Conservation (phyloP, 2,113 vertebrate species). For the Cardinalis cardinalis region DNA sequence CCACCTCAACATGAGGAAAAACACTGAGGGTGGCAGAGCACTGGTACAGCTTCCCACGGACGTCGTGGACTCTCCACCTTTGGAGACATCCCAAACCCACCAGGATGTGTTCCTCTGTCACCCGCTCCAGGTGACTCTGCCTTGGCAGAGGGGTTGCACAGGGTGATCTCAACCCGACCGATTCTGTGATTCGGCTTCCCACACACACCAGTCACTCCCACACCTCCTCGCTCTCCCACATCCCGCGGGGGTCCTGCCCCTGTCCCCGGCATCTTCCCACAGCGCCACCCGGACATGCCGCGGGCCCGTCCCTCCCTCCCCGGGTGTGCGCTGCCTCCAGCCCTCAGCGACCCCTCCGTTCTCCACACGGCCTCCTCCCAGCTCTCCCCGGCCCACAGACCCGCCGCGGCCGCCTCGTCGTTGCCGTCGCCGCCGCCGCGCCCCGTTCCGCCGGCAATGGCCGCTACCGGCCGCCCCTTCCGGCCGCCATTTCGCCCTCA, state of each 20-base stretch:
- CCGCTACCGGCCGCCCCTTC: background rate
- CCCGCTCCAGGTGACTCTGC: background rate
- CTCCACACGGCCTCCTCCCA: background rate
- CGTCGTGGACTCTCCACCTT: too few relatives aligned
- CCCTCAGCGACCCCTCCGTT: rapidly evolving
- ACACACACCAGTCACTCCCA: background rate
- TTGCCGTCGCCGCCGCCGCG: background rate
- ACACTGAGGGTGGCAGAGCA: background rate
- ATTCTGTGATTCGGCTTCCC: background rate
- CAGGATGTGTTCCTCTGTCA: background rate
- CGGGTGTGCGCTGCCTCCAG: background rate
- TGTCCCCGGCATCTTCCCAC: background rate
- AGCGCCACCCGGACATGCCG: background rate
- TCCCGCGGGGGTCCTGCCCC: background rate
- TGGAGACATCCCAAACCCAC: background rate
- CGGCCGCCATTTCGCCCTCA: background rate
- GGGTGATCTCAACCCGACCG: background rate
- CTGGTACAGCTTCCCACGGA: background rate
- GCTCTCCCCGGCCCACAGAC: background rate
- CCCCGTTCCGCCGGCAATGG: too few relatives aligned
- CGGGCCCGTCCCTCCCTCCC: background rate
- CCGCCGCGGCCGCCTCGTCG: rapidly evolving
- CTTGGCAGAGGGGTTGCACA: background rate
- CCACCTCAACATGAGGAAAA: background rate
- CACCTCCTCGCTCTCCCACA: background rate